Base-by-base conservation (phyloP, 2,113 vertebrate species). In the Morphnarchus princeps region DNA sequence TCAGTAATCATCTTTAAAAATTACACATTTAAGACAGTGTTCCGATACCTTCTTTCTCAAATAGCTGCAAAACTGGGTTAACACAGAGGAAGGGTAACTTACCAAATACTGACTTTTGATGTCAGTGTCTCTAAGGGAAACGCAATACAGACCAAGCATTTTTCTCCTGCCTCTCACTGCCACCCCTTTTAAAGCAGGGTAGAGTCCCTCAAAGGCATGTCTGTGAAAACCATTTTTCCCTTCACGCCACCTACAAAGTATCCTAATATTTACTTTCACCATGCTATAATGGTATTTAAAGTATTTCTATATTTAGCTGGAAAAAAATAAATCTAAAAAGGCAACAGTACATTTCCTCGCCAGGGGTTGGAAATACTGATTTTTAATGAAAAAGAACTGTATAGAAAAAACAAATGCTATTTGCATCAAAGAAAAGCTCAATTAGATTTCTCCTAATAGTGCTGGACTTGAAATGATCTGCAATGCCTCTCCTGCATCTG, bases 231-330 rank as follows among this genome's bases (percentile, higher is more conserved):
- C 2, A 5, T 71, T 67, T 91, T 83, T 89, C 69, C 55, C 82
- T 91, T 89, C 47, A 66, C 63, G 55, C 63, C 59, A 81, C 69
- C 61, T 85, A 93, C 78, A 81, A 92, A 78, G 59, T 67, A 59
- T 89, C 86, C 59, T 83, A 96, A 82, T 94, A 91, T 96, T 97
- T 94, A 87, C 61, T 89, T 87, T 47, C 43, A 67, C 55, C 50
- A 21, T 9, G 17, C 38, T 85, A 38, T 24, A 52, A 59, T 5
- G 21, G 31, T 65, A 91, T 91, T 93, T 83, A 29, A 89, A 87
- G 43, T 43, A 50, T 59, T 87, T 82, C 36, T 65, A 36, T 22
- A 78, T 40, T 69, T 89, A 80, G 32, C 9, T 22, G 16, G 49
- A 2, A 6, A 52, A 55, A 29, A 45, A 16, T 17, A 21, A 52